phyloP scores from a whole-genome alignment of 2,888 invertebrate genomes.

The Patella ulyssiponensis region DNA sequence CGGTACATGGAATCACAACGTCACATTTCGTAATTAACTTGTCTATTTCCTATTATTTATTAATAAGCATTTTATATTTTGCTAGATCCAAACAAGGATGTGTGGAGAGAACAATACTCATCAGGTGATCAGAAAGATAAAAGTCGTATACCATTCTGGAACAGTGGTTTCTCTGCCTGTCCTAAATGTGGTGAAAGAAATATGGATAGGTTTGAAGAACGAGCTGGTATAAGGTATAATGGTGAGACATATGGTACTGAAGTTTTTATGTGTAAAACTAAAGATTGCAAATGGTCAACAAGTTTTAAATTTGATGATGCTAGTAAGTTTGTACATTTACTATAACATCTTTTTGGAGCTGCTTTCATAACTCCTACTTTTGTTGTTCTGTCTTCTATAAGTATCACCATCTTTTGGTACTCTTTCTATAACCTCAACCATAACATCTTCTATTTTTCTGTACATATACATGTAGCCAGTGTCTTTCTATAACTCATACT shows the following conservation, averaged over 20 bases:
- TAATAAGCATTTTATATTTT: background rate
- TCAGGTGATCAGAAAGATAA: conserved; percentile 37
- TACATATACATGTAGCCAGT: too few species aligned
- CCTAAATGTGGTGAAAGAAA: conserved; percentile 39
- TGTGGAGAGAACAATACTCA: conserved; percentile 37
- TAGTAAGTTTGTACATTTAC: conserved; percentile 30
- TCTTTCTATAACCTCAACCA: too few species aligned
- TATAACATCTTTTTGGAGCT: too few species aligned
- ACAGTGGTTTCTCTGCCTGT: conserved; percentile 42
- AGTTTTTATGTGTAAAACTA: conserved; percentile 41
- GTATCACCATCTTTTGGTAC: too few species aligned
- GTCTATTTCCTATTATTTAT: too few species aligned
- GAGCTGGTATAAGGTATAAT: conserved; percentile 39
- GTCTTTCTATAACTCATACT: too few species aligned
- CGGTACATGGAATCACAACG: too few species aligned
- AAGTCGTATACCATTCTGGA: conserved; percentile 42
- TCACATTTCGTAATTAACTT: too few species aligned
- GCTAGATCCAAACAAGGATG: conserved; percentile 41
- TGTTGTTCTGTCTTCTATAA: too few species aligned
- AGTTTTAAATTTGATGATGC: conserved; percentile 42
- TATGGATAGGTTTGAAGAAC: conserved; percentile 39
- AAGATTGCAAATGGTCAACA: conserved; percentile 41
- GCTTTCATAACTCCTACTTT: too few species aligned
- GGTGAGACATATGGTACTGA: conserved; percentile 44
- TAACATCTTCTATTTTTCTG: too few species aligned